Base-by-base conservation (phyloP, 2,888 invertebrate species). In the Drosophila pullipes region DNA sequence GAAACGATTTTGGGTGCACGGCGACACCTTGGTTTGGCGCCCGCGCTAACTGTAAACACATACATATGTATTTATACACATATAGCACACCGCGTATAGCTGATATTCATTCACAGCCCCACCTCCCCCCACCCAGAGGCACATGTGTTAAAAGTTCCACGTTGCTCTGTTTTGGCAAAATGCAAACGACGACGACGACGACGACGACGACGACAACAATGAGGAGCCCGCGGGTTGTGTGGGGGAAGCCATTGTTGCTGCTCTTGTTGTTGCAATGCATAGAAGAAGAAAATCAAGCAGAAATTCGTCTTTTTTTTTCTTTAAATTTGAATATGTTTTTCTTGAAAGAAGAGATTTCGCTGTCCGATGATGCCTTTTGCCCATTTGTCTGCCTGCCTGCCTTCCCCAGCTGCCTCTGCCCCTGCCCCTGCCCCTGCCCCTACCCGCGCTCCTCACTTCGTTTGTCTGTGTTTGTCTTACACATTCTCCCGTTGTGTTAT, bases 11-110 rank as follows among this genome's bases (percentile, higher is more conserved):
- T 67, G 89, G 90, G 86, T 88, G 90, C 85, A 88, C 75, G 90
- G 90, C 85, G 85, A 90, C 85, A 86, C 85, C 85, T 90, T 85
- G 85, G 85, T 86, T 85, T 86, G 85, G 85, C 85, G 85, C 90
- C 85, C 89, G 85, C 89, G 85, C 90, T 88, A 83, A 88, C 85
- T 88, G 85, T 85, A 86, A 90, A 83, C 89, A 90, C 81, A 85
- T 81, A 89, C 88, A 90, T 85, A 85, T 70, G 85, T 52, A 57
- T 37, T 28, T 55, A 54, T 62, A 22, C 47, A 22, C 22, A 13
- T 22, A 47, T 22, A 22, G 47, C 47, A 7, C 13, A 47, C 13
- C 13, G 16, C 55, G 62, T 66, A 58, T 59, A n/a, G 41, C 67
- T 65, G 50, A 74, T 77, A 77, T 74, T 76, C 81, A 72, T 37